These are phyloP conservation scores for Argyresthia goedartella DNA, from an alignment of 2,888 invertebrate species.

Conservation along the genomic window DNA sequence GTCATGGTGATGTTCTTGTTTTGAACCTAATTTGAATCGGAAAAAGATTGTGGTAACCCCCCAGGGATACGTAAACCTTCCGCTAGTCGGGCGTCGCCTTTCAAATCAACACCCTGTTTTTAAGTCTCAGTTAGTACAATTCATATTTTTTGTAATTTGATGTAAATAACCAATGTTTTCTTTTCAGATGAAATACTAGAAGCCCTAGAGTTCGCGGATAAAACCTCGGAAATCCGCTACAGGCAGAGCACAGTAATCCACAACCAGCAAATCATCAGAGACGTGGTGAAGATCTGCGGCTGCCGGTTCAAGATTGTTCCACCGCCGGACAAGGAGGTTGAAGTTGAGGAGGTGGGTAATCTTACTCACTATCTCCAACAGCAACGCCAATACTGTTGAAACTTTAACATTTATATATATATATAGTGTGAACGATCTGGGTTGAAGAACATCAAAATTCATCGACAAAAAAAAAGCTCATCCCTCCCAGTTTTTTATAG, in stretches of 20 bases:
- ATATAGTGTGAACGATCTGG: too few species aligned
- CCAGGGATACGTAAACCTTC: too few species aligned
- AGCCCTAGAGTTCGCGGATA: constrained; percentile 75
- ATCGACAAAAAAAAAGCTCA: too few species aligned
- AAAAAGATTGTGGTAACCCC: too few species aligned
- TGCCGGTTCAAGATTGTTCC: constrained; percentile 70
- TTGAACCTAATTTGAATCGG: too few species aligned
- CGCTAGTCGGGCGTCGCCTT: too few species aligned
- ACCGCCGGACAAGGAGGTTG: constrained; percentile 48
- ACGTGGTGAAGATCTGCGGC: constrained; percentile 78
- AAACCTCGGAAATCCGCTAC: constrained; percentile 62
- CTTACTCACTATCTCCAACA: not conserved
- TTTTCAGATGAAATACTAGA: constrained; percentile 77
- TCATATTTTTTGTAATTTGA: not conserved
- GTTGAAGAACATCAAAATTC: too few species aligned
- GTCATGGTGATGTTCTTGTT: too few species aligned
- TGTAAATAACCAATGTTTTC: not conserved
- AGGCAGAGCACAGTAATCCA: constrained; percentile 71
- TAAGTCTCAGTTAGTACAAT: not conserved
- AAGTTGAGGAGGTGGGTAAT: constrained; percentile 37
- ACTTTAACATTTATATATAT: too few species aligned
- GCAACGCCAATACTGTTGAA: too few species aligned
- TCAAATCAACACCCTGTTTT: too few species aligned
- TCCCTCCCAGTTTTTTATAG: too few species aligned
- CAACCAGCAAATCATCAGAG: constrained; percentile 74